Percentiles rank a stretch among this genome's conserved stretches.
These are phyloP conservation scores for Nomada goodeniana DNA, from an alignment of 2,888 invertebrate genomes.

Conservation along the genomic window DNA sequence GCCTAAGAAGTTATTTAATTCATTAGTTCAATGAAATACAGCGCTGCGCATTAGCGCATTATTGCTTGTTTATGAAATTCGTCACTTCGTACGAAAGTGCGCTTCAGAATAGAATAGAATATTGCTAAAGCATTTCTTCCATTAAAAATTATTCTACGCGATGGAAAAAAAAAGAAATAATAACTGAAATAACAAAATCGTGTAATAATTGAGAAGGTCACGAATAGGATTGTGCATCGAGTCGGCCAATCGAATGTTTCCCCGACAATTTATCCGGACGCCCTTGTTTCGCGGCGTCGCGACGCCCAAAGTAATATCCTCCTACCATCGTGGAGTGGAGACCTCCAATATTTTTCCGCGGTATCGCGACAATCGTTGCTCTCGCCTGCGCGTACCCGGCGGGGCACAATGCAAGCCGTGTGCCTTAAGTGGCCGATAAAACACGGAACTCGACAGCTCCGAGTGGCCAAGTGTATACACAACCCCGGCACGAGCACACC, in stretches of 20 bases:
- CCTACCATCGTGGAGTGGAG: constrained; percentile 7
- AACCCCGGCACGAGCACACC: constrained; percentile 3
- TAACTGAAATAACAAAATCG: too few species aligned
- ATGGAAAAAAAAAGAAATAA: too few species aligned
- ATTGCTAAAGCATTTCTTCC: too few species aligned
- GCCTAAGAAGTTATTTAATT: constrained; percentile 61
- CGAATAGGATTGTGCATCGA: neutral
- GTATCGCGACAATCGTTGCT: constrained; percentile 44
- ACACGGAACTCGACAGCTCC: constrained; percentile 63
- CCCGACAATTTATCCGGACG: constrained; percentile 28
- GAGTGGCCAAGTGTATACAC: constrained; percentile 46
- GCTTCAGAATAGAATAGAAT: too few species aligned
- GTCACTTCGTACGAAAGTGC: too few species aligned
- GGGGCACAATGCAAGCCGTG: constrained; percentile 45
- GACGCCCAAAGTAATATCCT: constrained; percentile 10
- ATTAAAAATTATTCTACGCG: too few species aligned
- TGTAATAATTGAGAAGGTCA: too few species aligned
- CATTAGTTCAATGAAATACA: constrained; percentile 34
- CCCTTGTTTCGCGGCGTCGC: constrained; percentile 40
- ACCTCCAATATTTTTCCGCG: constrained; percentile 38
- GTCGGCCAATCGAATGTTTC: constrained; percentile 13
- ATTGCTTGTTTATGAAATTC: too few species aligned
- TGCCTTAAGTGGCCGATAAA: constrained; percentile 71
- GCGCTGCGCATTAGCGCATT: neutral
- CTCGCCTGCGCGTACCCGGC: constrained; percentile 39